Percentiles rank a stretch among this genome's conserved stretches.
Conservation (phyloP, 2,113 vertebrate species). For the Rhabdornis inornatus region DNA sequence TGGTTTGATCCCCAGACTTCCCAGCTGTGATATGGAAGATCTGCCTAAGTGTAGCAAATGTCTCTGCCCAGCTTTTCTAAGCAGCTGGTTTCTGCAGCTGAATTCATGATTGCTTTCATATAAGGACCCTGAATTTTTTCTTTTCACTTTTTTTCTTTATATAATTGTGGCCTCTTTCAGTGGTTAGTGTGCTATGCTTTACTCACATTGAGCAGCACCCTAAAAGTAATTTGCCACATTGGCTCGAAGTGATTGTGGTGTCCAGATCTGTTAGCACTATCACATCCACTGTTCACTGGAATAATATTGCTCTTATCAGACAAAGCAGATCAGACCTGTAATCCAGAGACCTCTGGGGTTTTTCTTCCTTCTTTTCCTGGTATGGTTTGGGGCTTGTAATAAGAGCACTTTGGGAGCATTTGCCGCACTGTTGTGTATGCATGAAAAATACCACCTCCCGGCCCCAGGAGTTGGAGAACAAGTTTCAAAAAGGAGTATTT, state of each 20-base stretch:
- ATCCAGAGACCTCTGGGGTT: neutral
- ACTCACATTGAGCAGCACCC: too few relatives aligned
- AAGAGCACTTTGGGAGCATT: neutral
- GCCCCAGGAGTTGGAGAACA: constrained; percentile 22
- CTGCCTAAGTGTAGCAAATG: neutral
- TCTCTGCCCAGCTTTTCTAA: neutral
- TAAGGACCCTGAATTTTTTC: neutral
- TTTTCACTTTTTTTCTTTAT: neutral
- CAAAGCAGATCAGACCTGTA: neutral
- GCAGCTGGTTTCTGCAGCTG: neutral
- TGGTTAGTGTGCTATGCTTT: neutral
- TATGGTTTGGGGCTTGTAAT: constrained; percentile 12
- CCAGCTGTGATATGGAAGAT: neutral
- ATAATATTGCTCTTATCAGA: neutral
- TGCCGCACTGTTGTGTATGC: constrained; percentile 24
- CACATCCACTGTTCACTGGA: neutral
- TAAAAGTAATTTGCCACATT: neutral
- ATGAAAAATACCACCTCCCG: constrained; percentile 56
- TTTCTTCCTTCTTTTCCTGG: neutral
- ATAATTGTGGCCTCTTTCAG: neutral
- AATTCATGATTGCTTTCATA: neutral
- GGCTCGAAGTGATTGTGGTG: neutral
- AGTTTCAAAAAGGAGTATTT: constrained; percentile 57
- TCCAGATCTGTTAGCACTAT: neutral
- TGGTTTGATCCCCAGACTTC: neutral